A percentile compares a stretch with the other conserved stretches of the same genome.
phyloP scores from a whole-genome alignment of 2,888 invertebrate species.

The Parnassius apollo region DNA sequence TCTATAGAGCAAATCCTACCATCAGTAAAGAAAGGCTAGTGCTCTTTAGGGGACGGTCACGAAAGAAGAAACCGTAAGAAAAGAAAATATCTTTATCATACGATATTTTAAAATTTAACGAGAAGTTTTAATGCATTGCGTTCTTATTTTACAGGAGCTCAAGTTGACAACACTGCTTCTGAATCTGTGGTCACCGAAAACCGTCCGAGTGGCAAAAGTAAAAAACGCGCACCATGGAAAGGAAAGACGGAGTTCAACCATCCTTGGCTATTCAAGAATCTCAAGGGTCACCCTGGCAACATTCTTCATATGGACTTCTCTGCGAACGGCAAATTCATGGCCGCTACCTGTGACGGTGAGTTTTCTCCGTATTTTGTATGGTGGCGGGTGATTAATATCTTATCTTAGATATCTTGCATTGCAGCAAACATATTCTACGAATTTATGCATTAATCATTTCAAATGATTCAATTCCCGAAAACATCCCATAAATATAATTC shows the following conservation, averaged over 20 bases:
- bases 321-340: conserved; percentile 91
- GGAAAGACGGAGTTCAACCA: conserved; percentile 82
- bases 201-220: conserved; percentile 66
- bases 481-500: no score
- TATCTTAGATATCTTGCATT: conserved; percentile 5
- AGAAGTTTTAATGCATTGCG: no score
- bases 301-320: conserved; percentile 91
- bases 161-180: conserved; percentile 53
- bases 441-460: conserved; percentile 21
- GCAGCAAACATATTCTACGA: conserved; percentile 1
- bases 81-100: no score
- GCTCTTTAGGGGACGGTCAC: no score
- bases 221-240: conserved; percentile 76
- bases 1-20: no score
- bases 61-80: no score
- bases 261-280: conserved; percentile 89
- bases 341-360: conserved; percentile 92
- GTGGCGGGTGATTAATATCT: conserved; percentile 29
- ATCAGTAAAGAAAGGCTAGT: no score
- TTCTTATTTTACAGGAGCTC: conserved; percentile 48
- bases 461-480: conserved; percentile 3
- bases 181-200: conserved; percentile 52
- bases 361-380: conserved; percentile 34
- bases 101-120: no score
- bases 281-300: conserved; percentile 90